phyloP scores from a whole-genome alignment of 2,113 vertebrate species.

The Rhinoderma darwinii region DNA sequence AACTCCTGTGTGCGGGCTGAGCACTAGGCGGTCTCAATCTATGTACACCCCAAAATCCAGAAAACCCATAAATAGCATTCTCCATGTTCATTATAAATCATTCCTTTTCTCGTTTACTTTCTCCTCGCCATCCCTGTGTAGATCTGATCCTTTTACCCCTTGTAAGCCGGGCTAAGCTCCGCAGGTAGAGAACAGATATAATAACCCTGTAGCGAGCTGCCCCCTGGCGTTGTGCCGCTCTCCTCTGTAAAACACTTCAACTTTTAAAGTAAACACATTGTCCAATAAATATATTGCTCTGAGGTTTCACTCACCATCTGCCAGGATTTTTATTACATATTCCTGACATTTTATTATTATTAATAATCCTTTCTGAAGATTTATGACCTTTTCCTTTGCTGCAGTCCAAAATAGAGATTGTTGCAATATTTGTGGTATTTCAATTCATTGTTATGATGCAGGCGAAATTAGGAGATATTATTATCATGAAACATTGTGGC shows the following conservation, averaged over 20 bases:
- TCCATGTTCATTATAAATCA: too few species aligned
- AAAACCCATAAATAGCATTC: too few species aligned
- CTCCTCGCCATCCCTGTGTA: too few species aligned
- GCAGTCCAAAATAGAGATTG: background rate
- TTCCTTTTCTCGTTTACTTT: too few species aligned
- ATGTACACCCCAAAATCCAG: too few species aligned
- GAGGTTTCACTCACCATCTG: background rate
- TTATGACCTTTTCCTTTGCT: background rate
- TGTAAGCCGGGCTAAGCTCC: background rate
- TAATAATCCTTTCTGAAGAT: constrained; percentile 17
- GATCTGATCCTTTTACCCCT: background rate
- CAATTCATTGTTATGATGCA: background rate
- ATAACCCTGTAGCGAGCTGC: background rate
- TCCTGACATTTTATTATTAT: constrained; percentile 18
- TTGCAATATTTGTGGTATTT: background rate
- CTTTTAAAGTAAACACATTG: background rate
- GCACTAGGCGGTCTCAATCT: too few species aligned
- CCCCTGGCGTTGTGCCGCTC: background rate
- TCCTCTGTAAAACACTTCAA: background rate
- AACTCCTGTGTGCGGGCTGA: too few species aligned
- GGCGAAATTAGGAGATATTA: background rate
- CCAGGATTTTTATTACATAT: background rate
- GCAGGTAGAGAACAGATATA: background rate
- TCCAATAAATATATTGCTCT: constrained; percentile 16
- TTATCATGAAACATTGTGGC: background rate